These are phyloP conservation scores for Drosophila ohnishii DNA, from an alignment of 1,140 invertebrate genomes.

Conservation along the genomic window DNA sequence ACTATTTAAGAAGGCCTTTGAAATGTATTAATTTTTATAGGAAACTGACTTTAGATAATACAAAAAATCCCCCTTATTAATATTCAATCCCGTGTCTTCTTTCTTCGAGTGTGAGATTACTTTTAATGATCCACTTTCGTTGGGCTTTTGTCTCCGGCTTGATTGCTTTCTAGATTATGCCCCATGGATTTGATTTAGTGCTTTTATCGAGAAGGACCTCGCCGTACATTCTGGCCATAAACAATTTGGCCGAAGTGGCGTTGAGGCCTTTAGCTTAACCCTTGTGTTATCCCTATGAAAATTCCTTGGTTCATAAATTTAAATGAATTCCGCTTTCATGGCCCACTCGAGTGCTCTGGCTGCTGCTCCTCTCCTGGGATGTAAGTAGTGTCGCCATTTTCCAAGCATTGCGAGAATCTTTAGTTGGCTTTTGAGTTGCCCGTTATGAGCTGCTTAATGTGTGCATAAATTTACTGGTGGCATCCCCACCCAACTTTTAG, in stretches of 20 bases:
- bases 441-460: slow-evolving; percentile 53
- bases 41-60: too few species aligned
- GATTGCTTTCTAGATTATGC: slow-evolving; percentile 28
- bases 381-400: slow-evolving; percentile 42
- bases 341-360: slow-evolving; percentile 24
- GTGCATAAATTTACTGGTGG: slow-evolving; percentile 42
- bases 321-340: slow-evolving; percentile 79
- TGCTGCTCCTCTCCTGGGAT: slow-evolving; percentile 4
- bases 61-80: neutral
- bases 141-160: slow-evolving; percentile 10
- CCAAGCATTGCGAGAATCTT: slow-evolving; percentile 25
- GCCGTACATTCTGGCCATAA: slow-evolving; percentile 17
- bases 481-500: neutral
- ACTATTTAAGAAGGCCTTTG: neutral
- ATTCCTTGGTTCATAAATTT: slow-evolving; percentile 66
- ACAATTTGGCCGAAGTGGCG: slow-evolving; percentile 49
- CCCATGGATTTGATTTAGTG: slow-evolving; percentile 31
- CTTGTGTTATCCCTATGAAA: slow-evolving; percentile 60
- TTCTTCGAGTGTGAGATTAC: neutral
- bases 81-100: too few species aligned
- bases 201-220: slow-evolving; percentile 6
- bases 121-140: slow-evolving; percentile 22
- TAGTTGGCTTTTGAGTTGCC: slow-evolving; percentile 46
- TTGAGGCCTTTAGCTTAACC: neutral
- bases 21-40: neutral